A percentile compares a stretch with the other conserved stretches of the same genome.
phyloP scores from a whole-genome alignment of 2,113 vertebrate genomes.

The Eptesicus fuscus region DNA sequence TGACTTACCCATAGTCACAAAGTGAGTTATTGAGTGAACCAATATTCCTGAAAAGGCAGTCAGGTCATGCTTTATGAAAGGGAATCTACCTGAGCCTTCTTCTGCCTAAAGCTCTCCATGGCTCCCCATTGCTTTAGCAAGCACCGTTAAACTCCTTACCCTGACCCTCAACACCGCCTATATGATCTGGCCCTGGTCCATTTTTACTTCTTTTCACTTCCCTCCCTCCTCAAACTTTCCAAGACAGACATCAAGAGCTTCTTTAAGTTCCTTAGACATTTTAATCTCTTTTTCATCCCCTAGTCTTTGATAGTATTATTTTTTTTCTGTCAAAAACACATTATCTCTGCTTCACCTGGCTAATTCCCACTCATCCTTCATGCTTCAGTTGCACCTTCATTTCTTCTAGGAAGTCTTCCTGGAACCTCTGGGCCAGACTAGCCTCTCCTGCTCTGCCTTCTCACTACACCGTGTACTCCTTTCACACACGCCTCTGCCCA shows the following conservation, averaged over 20 bases:
- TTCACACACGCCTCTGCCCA: rapidly evolving
- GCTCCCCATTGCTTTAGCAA: neutral
- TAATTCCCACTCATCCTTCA: neutral
- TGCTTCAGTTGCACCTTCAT: neutral
- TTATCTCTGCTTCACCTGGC: neutral
- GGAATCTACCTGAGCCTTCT: no score
- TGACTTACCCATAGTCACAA: neutral
- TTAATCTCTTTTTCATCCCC: neutral
- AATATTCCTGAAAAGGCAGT: neutral
- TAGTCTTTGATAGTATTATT: neutral
- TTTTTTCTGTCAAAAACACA: neutral
- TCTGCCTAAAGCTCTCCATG: neutral
- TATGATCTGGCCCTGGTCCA: neutral
- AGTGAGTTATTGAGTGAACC: neutral
- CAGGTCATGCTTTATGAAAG: neutral
- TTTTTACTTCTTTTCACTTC: neutral
- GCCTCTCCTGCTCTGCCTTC: neutral
- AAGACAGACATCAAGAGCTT: neutral
- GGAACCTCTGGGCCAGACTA: neutral
- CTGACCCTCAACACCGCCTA: rapidly evolving
- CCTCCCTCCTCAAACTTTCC: neutral
- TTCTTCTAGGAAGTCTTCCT: neutral
- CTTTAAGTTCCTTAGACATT: neutral
- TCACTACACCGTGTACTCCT: rapidly evolving
- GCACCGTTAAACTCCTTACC: neutral